phyloP scores from a whole-genome alignment of 1,140 invertebrate species.

The Tetramorium simillimum region DNA sequence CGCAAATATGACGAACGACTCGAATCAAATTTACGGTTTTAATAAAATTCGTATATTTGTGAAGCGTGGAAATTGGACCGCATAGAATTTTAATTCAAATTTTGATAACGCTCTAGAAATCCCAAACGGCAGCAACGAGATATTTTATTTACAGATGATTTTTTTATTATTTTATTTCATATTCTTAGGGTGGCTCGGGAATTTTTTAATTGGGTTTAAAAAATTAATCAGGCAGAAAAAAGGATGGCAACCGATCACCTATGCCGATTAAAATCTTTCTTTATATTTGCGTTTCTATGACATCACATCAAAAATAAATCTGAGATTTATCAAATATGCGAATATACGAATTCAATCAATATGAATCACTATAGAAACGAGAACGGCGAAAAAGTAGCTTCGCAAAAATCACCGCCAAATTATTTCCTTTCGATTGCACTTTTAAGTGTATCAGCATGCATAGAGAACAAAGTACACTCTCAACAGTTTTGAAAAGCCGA shows the following conservation, averaged over 20 bases:
- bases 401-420: neutral
- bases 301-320: neutral
- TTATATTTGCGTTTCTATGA: neutral
- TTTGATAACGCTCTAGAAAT: neutral
- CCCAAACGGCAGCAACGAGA: neutral
- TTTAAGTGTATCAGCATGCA: neutral
- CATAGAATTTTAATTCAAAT: neutral
- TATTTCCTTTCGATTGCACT: neutral
- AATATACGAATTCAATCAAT: neutral
- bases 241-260: neutral
- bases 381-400: neutral
- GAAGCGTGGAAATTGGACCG: neutral
- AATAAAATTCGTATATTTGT: slow-evolving; percentile 29
- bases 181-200: neutral
- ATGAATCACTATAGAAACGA: slow-evolving; percentile 51
- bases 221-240: neutral
- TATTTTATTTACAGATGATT: slow-evolving; percentile 6
- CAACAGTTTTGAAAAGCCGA: neutral
- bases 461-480: neutral
- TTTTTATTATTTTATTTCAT: slow-evolving; percentile 13
- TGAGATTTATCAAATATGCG: neutral
- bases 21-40: slow-evolving; percentile 49
- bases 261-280: slow-evolving; percentile 7
- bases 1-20: slow-evolving; percentile 54
- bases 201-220: neutral